Evolutionary conservation across 2,797 vertebrate species (phyloP).

Genomic region (Bufotes viridis): DNA sequence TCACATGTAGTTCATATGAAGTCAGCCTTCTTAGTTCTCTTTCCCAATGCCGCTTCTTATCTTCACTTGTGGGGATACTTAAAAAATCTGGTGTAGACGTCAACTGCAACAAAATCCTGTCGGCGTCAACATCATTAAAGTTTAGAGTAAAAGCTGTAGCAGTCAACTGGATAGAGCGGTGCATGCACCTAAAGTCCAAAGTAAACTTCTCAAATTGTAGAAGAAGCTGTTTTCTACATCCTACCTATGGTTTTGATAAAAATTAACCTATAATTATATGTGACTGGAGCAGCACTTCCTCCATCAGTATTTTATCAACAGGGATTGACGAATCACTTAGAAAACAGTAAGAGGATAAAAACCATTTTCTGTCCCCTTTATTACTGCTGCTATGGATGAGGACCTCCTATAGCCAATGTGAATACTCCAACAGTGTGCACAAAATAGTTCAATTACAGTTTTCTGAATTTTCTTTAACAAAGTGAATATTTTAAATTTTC

Average conservation of each 20-base stretch:
- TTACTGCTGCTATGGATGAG: not conserved
- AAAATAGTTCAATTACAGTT: not conserved
- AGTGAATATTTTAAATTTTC: not conserved
- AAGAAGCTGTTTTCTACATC: not conserved
- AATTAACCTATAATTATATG: not conserved
- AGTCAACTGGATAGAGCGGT: too few relatives aligned
- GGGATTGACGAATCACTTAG: not conserved
- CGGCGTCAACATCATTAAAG: too few relatives aligned
- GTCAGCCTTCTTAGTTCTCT: too few relatives aligned
- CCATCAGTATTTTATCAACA: slow-evolving; percentile 11
- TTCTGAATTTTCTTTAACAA: not conserved
- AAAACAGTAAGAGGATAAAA: not conserved
- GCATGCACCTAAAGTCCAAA: too few relatives aligned
- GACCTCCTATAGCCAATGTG: not conserved
- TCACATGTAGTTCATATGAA: too few relatives aligned
- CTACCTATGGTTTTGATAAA: not conserved
- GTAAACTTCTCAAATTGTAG: not conserved
- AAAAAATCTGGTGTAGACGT: too few relatives aligned
- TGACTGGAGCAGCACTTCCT: not conserved
- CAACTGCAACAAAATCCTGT: too few relatives aligned
- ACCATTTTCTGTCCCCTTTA: not conserved
- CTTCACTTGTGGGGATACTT: too few relatives aligned
- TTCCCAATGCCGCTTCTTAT: too few relatives aligned
- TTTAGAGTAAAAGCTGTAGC: too few relatives aligned
- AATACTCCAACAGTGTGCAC: not conserved